Conservation (phyloP, 1,140 invertebrate genomes). For the Rhagoletis pomonella region DNA sequence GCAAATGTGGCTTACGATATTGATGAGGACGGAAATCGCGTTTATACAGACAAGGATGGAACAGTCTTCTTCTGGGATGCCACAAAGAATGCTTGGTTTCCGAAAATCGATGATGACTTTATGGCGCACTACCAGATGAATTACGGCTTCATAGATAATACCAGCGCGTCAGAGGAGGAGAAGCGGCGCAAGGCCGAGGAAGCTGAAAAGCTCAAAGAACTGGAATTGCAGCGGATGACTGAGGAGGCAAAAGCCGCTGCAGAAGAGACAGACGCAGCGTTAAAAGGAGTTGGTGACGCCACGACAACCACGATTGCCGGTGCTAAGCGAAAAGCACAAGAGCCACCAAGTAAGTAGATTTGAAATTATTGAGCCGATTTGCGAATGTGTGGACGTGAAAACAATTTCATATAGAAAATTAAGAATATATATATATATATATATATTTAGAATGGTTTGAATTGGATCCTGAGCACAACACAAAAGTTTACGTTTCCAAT, state of each 20-base stretch:
- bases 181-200: slow-evolving; percentile 64
- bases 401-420: no score
- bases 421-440: no score
- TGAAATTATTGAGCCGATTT: neutral
- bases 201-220: slow-evolving; percentile 60
- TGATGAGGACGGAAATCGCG: slow-evolving; percentile 85
- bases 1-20: slow-evolving; percentile 77
- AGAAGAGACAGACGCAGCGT: slow-evolving; percentile 63
- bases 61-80: slow-evolving; percentile 93
- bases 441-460: slow-evolving; percentile 90
- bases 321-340: slow-evolving; percentile 74
- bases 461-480: slow-evolving; percentile 92
- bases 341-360: slow-evolving; percentile 71
- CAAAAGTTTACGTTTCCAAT: slow-evolving; percentile 97
- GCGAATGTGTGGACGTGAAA: no score
- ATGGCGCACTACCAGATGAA: slow-evolving; percentile 96
- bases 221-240: slow-evolving; percentile 67
- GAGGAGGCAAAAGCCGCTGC: slow-evolving; percentile 62
- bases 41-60: slow-evolving; percentile 92
- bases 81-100: slow-evolving; percentile 95
- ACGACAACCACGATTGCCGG: no score
- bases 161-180: slow-evolving; percentile 66
- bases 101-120: slow-evolving; percentile 98
- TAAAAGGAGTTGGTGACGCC: no score
- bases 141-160: slow-evolving; percentile 88